Evolutionary conservation across 1,140 invertebrate species (phyloP), one percentile per base, ranked within the genome.

Genomic region (Scaptomyza montana): DNA sequence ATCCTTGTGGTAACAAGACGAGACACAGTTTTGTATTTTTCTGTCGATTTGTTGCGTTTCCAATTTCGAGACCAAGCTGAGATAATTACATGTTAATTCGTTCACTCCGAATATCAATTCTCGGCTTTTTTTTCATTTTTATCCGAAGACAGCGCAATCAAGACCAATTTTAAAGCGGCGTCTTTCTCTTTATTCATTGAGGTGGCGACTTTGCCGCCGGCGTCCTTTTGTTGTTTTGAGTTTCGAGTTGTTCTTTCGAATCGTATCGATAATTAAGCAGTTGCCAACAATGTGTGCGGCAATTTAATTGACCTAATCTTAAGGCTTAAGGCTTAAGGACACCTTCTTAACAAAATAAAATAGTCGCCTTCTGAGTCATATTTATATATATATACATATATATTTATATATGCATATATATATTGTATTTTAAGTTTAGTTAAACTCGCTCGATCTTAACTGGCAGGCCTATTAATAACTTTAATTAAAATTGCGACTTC

Each of bases 31-130:
- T 90, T 86, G 62, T 81, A 90, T 90, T 86, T 90, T 90, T 86
- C 82, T 70, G 63, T 10, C 70, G 63, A 90, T 90, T 90, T 86
- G 86, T 69, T 90, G 73, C 86, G 85, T 76, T 85, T 78, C 78
- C 3, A n/a, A 71, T 74, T 89, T 74, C 59, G 46, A 47, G 81
- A 70, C 70, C 69, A 80, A 90, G 74, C 87, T 90, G 87, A 72
- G 87, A 90, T 90, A 90, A 90, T 90, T 90, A 90, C 87, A 90
- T 90, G 87, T 90, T 90, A 90, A 90, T 90, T 90, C 85, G 68
- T 86, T 76, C 43, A 55, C 77, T 68, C 49, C 9, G 41, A 55
- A 53, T 63, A 33, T 50, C 16, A 46, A 54, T 55, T 61, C 7
- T 60, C 39, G 45, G 33, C 12, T 59, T 43, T 43, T 8, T 62